Conservation (phyloP, 1,140 invertebrate species). For the Lethocerus indicus region DNA sequence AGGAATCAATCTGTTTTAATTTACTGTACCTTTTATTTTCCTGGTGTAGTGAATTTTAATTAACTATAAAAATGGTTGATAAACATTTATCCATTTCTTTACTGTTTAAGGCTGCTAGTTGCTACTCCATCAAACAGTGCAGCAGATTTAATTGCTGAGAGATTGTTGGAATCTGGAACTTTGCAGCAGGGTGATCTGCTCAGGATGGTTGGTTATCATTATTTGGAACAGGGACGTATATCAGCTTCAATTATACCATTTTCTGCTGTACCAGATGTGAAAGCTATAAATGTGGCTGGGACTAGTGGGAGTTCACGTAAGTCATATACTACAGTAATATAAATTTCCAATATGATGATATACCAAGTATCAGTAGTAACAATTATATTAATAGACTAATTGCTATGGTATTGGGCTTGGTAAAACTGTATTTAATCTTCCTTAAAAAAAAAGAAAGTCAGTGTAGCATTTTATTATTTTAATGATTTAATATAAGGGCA, state of each 20-base stretch:
- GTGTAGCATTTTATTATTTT: too few relatives aligned
- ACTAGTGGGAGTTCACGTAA: not conserved
- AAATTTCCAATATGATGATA: too few relatives aligned
- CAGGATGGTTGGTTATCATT: conserved; percentile 3
- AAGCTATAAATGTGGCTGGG: not conserved
- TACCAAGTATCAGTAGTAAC: too few relatives aligned
- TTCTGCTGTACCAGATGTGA: conserved; percentile 1
- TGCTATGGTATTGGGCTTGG: too few relatives aligned
- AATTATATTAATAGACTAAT: too few relatives aligned
- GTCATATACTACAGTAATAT: not conserved
- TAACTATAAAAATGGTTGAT: not conserved
- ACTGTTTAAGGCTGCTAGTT: conserved; percentile 39
- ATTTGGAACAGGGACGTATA: conserved; percentile 3
- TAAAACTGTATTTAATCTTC: too few relatives aligned
- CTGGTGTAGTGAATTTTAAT: not conserved
- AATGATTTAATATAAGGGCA: too few relatives aligned
- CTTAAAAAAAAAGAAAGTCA: too few relatives aligned
- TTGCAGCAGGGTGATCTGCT: not conserved
- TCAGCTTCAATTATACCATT: not conserved
- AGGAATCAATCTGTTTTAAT: not conserved
- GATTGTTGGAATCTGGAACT: not conserved
- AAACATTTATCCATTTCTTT: not conserved
- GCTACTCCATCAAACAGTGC: conserved; percentile 80
- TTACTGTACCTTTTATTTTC: not conserved
- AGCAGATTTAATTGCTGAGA: conserved; percentile 38